phyloP scores from a whole-genome alignment of 2,113 vertebrate genomes.

The Petrocephalus microphthalmus region DNA sequence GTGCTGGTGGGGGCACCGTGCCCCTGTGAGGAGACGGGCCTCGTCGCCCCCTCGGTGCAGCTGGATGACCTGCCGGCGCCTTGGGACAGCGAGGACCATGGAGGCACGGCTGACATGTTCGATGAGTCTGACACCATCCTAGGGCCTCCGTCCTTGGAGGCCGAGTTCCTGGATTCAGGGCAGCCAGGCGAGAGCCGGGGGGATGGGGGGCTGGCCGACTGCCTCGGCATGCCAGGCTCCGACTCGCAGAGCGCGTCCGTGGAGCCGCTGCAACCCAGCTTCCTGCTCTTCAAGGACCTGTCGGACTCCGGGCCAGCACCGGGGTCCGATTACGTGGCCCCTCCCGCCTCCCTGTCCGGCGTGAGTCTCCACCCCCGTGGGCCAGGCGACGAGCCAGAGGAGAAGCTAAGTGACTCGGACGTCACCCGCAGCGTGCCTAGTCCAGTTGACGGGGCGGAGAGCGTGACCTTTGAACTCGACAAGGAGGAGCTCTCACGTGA shows the following conservation, averaged over 20 bases:
- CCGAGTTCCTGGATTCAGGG: constrained; percentile 62
- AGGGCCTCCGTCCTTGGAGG: constrained; percentile 53
- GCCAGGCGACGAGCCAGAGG: constrained; percentile 42
- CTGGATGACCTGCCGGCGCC: constrained; percentile 61
- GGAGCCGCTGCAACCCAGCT: constrained; percentile 61
- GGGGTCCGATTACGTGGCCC: constrained; percentile 54
- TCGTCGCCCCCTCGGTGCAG: constrained; percentile 62
- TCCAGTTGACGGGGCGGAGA: constrained; percentile 40
- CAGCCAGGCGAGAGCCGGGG: constrained; percentile 51
- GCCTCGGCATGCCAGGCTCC: constrained; percentile 63
- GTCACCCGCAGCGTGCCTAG: constrained; percentile 45
- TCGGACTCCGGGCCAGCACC: constrained; percentile 51
- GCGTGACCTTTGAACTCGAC: constrained; percentile 49
- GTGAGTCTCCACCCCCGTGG: constrained; percentile 41
- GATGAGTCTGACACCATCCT: constrained; percentile 66
- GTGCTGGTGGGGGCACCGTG: constrained; percentile 65
- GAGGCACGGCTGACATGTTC: constrained; percentile 64
- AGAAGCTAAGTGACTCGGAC: constrained; percentile 50
- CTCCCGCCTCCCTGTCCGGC: constrained; percentile 55
- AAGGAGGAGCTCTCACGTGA: constrained; percentile 44
- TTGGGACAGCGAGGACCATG: constrained; percentile 62
- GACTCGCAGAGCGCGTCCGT: constrained; percentile 55
- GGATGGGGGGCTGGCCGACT: constrained; percentile 55
- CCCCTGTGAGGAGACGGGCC: constrained; percentile 62
- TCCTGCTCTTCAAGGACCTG: constrained; percentile 70